phyloP scores from a whole-genome alignment of 2,888 invertebrate species.

The Metopia argyrocephala region DNA sequence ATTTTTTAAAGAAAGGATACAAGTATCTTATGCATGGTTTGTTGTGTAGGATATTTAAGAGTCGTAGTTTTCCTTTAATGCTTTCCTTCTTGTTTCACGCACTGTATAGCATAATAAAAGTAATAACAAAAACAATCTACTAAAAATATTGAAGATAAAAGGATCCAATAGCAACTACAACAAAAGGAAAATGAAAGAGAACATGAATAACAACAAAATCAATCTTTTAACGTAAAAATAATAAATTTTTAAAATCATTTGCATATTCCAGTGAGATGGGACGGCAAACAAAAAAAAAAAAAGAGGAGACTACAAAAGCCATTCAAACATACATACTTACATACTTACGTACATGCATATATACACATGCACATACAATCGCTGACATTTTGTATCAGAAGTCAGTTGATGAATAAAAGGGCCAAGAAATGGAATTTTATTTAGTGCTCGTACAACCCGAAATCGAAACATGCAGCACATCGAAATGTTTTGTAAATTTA shows the following conservation, averaged over 20 bases:
- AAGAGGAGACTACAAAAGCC: not conserved
- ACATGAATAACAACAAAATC: conserved; percentile 35
- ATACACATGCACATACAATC: conserved; percentile 4
- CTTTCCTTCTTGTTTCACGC: conserved; percentile 38
- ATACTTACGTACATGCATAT: not conserved
- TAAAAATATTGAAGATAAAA: conserved; percentile 20
- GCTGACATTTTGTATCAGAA: conserved; percentile 4
- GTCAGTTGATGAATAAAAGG: conserved; percentile 30
- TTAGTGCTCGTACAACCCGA: not conserved
- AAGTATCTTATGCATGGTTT: too few species aligned
- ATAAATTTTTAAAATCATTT: conserved; percentile 64
- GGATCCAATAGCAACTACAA: conserved; percentile 22
- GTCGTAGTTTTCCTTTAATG: not conserved
- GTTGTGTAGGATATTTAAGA: too few species aligned
- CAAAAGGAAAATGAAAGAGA: not conserved
- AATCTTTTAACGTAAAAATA: conserved; percentile 59
- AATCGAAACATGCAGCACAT: not conserved
- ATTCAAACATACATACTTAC: conserved; percentile 1
- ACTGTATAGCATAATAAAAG: conserved; percentile 41
- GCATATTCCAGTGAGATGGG: conserved; percentile 58
- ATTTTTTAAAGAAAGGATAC: too few species aligned
- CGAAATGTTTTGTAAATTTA: not conserved
- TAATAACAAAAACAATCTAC: not conserved
- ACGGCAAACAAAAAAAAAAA: conserved; percentile 10
- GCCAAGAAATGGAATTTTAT: conserved; percentile 9